A percentile compares a stretch with the other conserved stretches of the same genome.
phyloP scores from a whole-genome alignment of 2,113 vertebrate species.

The Mirounga angustirostris region DNA sequence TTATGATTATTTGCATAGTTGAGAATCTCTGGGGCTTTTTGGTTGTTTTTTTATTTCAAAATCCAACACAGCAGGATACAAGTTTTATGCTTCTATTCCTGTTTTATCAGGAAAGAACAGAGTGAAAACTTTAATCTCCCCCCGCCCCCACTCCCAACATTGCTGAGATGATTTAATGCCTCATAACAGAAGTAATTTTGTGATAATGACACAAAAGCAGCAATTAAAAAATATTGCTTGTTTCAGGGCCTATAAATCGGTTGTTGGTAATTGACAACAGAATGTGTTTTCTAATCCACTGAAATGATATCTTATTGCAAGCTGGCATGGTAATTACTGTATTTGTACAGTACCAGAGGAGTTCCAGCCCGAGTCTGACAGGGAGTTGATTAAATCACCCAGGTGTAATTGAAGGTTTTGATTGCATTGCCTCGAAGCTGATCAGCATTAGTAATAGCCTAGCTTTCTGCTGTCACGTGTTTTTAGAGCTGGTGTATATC shows the following conservation, averaged over 20 bases:
- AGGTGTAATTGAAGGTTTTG: conserved; percentile 85
- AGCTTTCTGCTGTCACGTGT: conserved; percentile 34
- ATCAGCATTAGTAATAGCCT: conserved; percentile 66
- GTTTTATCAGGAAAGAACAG: conserved; percentile 79
- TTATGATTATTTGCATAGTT: conserved; percentile 74
- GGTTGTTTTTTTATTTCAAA: conserved; percentile 77
- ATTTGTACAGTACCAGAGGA: conserved; percentile 74
- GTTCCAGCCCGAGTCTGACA: conserved; percentile 71
- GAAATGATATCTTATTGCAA: conserved; percentile 80
- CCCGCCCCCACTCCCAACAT: conserved; percentile 56
- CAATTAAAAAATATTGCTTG: conserved; percentile 78
- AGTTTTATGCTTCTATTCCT: conserved; percentile 34
- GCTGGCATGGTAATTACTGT: conserved; percentile 79
- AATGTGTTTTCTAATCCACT: conserved; percentile 79
- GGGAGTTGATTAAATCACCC: conserved; percentile 85
- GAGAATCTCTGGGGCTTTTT: conserved; percentile 56
- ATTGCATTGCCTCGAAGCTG: conserved; percentile 77
- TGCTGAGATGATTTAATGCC: conserved; percentile 81
- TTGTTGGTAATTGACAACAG: conserved; percentile 80
- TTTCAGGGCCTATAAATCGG: conserved; percentile 35
- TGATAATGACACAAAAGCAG: conserved; percentile 75
- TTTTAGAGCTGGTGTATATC: conserved; percentile 52
- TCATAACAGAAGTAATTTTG: conserved; percentile 83
- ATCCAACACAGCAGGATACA: conserved; percentile 74
- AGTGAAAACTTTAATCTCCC: conserved; percentile 78